Percentiles rank a stretch among this genome's conserved stretches.
These are phyloP conservation scores for Gnathonemus longibarbis DNA, from an alignment of 2,113 vertebrate genomes.

Conservation along the genomic window DNA sequence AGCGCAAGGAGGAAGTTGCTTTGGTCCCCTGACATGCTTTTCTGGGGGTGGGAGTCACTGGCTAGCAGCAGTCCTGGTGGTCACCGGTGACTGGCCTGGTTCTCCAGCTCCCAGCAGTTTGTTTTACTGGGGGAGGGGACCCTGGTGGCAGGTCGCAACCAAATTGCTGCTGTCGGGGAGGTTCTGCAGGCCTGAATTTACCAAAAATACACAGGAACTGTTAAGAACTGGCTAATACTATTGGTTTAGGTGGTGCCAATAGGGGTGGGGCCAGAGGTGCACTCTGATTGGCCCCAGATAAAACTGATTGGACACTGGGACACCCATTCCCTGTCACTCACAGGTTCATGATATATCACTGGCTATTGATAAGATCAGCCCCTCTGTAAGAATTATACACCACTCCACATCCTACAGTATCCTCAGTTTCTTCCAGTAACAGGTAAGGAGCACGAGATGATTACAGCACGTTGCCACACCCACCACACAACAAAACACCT, in stretches of 20 bases:
- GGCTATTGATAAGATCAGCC: background rate
- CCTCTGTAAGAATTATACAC: background rate
- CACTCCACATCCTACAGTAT: background rate
- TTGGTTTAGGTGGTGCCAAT: background rate
- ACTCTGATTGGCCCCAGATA: background rate
- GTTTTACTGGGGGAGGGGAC: background rate
- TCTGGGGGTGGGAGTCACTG: background rate
- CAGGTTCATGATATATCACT: background rate
- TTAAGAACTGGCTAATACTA: background rate
- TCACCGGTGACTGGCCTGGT: background rate
- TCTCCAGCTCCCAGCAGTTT: background rate
- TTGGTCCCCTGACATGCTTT: background rate
- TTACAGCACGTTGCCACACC: too few relatives aligned
- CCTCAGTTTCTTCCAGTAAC: background rate
- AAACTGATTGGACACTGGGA: background rate
- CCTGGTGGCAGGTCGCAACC: background rate
- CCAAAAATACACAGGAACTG: background rate
- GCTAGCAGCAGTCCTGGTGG: background rate
- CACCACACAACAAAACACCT: too few relatives aligned
- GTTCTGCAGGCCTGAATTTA: background rate
- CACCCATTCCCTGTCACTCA: background rate
- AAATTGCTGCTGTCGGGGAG: background rate
- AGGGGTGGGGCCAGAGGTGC: background rate
- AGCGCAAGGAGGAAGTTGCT: background rate
- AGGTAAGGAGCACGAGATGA: background rate